A percentile compares a stretch with the other conserved stretches of the same genome.
phyloP scores from a whole-genome alignment of 2,113 vertebrate species.

The Pomatorhinus ruficollis region DNA sequence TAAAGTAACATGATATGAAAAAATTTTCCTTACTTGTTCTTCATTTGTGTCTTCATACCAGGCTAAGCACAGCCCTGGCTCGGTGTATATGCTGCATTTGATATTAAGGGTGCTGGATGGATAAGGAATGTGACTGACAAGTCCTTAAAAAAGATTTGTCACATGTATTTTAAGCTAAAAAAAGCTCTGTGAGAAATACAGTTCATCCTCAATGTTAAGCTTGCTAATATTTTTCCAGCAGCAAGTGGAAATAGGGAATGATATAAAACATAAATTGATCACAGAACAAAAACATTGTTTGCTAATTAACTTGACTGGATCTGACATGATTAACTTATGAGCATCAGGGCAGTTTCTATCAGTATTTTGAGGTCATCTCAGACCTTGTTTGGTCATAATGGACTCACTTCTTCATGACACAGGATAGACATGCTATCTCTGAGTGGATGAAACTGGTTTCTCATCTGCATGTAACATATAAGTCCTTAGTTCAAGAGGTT shows the following conservation, averaged over 20 bases:
- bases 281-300: background rate
- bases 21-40: background rate
- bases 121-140: background rate
- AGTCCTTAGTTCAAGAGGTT: background rate
- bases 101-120: background rate
- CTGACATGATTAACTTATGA: background rate
- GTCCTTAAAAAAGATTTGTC: background rate
- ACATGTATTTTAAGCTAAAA: background rate
- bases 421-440: background rate
- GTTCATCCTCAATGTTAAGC: background rate
- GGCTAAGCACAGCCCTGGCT: background rate
- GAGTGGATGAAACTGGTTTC: background rate
- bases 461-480: background rate
- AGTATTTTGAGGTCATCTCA: background rate
- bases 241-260: background rate
- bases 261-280: background rate
- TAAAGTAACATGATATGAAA: background rate
- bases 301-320: background rate
- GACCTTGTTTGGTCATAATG: background rate
- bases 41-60: background rate
- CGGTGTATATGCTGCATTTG: background rate
- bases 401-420: background rate
- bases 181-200: background rate
- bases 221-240: background rate
- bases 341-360: background rate